Evolutionary conservation across 1,140 invertebrate species (phyloP).

Genomic region (Phymorhynchus buccinoides): DNA sequence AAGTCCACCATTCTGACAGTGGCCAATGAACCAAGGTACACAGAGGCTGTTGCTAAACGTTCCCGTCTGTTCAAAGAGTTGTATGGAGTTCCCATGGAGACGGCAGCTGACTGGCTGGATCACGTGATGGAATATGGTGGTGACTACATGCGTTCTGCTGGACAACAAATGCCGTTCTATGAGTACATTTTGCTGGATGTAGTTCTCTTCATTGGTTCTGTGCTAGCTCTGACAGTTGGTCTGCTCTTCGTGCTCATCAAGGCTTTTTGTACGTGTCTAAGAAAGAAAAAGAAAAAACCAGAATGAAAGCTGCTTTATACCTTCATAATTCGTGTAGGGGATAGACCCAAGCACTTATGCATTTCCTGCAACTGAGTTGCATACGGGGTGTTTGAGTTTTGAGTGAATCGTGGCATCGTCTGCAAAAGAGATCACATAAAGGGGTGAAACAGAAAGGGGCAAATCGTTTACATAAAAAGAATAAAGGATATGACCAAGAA

Average conservation of each 20-base stretch:
- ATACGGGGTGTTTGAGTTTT: too few species aligned
- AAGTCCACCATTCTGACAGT: slow-evolving; percentile 56
- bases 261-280: not conserved
- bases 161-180: slow-evolving; percentile 48
- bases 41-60: slow-evolving; percentile 47
- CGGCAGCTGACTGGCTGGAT: slow-evolving; percentile 52
- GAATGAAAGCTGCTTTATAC: too few species aligned
- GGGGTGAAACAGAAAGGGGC: too few species aligned
- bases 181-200: slow-evolving; percentile 56
- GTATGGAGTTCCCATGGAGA: slow-evolving; percentile 38
- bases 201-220: not conserved
- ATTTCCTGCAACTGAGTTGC: too few species aligned
- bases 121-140: slow-evolving; percentile 60
- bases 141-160: slow-evolving; percentile 49
- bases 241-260: not conserved
- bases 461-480: too few species aligned
- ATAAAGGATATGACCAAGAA: too few species aligned
- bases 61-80: slow-evolving; percentile 47
- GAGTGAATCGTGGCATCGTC: too few species aligned
- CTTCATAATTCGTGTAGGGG: too few species aligned
- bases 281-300: not conserved
- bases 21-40: slow-evolving; percentile 33
- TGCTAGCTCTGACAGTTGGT: not conserved
- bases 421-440: too few species aligned
- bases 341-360: too few species aligned